Conservation (phyloP, 1,140 invertebrate species). For the Ditylenchus dipsaci region DNA sequence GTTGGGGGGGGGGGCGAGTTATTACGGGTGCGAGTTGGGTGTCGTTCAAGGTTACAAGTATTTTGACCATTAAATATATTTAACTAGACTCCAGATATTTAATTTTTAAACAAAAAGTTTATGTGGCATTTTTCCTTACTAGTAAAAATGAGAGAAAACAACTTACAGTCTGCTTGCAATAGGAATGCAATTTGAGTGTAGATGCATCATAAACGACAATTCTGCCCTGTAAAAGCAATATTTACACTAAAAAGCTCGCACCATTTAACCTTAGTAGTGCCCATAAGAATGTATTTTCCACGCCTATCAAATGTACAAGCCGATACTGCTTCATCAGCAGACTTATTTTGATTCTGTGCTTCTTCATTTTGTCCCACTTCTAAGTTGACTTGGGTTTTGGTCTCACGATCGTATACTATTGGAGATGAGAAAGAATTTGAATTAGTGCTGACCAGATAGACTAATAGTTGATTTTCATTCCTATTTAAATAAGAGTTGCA, state of each 20-base stretch:
- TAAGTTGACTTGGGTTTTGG: conserved; percentile 5
- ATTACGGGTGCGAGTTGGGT: no score
- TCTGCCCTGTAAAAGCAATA: conserved; percentile 16
- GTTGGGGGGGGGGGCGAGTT: no score
- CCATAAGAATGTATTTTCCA: conserved; percentile 27
- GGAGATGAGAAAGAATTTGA: conserved; percentile 23
- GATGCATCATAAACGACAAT: conserved; percentile 34
- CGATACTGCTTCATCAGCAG: conserved; percentile 33
- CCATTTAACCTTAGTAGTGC: conserved; percentile 28
- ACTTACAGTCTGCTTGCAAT: conserved; percentile 20
- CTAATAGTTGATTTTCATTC: conserved; percentile 37
- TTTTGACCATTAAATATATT: no score
- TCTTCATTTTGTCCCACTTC: neutral
- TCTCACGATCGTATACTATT: conserved; percentile 17
- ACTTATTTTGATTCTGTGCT: neutral
- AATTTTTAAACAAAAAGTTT: no score
- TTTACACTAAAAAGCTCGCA: conserved; percentile 1
- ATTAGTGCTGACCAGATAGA: conserved; percentile 20
- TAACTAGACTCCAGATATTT: no score
- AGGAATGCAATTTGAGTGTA: conserved; percentile 32
- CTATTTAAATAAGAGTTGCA: conserved; percentile 22
- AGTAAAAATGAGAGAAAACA: no score
- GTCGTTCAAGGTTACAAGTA: no score
- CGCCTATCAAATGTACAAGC: conserved; percentile 37
- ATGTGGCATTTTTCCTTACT: no score